Evolutionary conservation across 2,113 vertebrate species (phyloP), one percentile per base, ranked within the genome.

Genomic region (Eudyptes chrysolophus): DNA sequence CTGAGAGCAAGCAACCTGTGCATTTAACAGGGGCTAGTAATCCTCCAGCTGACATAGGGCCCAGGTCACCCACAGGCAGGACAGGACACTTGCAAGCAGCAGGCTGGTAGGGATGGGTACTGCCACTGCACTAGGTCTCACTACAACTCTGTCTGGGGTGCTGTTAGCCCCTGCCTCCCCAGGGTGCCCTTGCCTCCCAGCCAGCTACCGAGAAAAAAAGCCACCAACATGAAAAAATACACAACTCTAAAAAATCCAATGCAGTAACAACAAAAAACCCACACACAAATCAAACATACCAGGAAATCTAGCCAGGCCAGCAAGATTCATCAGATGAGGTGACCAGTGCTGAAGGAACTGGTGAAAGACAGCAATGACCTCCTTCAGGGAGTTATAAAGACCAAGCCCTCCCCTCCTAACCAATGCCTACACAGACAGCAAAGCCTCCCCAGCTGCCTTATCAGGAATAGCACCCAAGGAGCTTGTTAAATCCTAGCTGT

Each of bases 341-440:
- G 1, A 60, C 12, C 16, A 40, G 25, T 4, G 2, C 20, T 58
- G 21, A 71, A 48, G 10, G 32, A 74, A 6, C 13, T 17, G 3
- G 5, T 11, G 3, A 54, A 72, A 66, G 3, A 60, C 9, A 52
- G 19, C 7, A 38, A 40, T 5, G 15, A 38, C 2, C 19, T 26
- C 2, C 22, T 48, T 25, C 18, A 64, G 4, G 7, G 7, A 92
- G 2, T 3, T 30, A 40, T 1, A 16, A 2, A 34, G 9, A 9
- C 24, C 4, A 11, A 51, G 3, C 13, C 13, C 2, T 14, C 2
- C 19, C 10, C 21, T 48, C 20, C 7, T 3, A 38, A 1, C 16
- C 7, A 5, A 44, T 7, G 0, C 20, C 72, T 24, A 15, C 7
- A 3, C 0, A 1, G 4, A 4, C 11, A 49, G 2, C 1, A 32